These are phyloP conservation scores for Blastomussa wellsi DNA, from an alignment of 92 coral and sea anemone species.

Conservation along the genomic window DNA sequence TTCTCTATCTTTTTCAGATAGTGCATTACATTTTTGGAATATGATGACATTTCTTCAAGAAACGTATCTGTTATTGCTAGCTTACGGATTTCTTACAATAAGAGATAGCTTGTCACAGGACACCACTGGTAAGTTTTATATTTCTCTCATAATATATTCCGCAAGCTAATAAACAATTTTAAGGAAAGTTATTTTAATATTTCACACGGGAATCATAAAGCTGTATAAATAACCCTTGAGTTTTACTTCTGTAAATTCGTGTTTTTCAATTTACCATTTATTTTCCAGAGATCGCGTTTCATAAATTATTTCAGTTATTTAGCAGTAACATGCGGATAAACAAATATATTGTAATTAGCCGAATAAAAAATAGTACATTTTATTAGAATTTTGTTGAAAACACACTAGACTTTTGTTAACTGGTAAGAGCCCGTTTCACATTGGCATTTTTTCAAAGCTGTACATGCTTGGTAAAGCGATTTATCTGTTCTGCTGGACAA, in stretches of 20 bases:
- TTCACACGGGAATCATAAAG: not conserved
- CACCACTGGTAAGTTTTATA: not conserved
- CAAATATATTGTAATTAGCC: too few species aligned
- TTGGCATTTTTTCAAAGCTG: not conserved
- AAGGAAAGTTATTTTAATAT: too few species aligned
- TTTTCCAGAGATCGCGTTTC: not conserved
- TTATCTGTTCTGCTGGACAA: not conserved
- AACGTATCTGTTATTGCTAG: not conserved
- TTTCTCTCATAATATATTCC: not conserved
- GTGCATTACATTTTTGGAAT: not conserved
- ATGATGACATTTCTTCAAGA: not conserved
- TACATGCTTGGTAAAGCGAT: not conserved
- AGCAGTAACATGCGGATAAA: not conserved
- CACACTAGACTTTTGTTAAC: not conserved
- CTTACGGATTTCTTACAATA: not conserved
- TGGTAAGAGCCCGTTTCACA: not conserved
- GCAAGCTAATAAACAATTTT: not conserved
- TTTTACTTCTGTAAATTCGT: not conserved
- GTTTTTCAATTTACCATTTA: not conserved
- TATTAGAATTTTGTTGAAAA: not conserved
- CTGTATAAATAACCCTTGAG: not conserved
- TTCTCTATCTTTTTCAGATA: not conserved
- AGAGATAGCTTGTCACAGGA: not conserved
- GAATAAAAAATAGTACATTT: not conserved
- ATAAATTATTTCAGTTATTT: not conserved